Evolutionary conservation across 2,797 vertebrate genomes (phyloP).

Genomic region (Triplophysa yarkandensis): DNA sequence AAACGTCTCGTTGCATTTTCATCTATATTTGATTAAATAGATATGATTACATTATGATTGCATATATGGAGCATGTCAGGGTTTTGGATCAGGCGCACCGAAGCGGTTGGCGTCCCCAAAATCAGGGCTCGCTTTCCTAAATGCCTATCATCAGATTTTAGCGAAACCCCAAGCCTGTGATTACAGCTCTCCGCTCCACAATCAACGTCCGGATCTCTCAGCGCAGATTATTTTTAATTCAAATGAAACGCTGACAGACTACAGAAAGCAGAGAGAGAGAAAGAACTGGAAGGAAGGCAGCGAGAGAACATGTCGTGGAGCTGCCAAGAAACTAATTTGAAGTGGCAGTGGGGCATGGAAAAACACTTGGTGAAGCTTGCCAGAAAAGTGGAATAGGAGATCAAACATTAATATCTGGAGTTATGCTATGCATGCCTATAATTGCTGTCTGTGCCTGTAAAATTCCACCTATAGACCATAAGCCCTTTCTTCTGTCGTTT

Average conservation of each 20-base stretch:
- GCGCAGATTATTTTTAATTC: constrained; percentile 69
- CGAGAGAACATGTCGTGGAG: constrained; percentile 28
- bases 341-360: constrained; percentile 60
- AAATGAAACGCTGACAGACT: constrained; percentile 65
- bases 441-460: constrained; percentile 73
- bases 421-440: constrained; percentile 67
- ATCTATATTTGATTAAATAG: constrained; percentile 44
- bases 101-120: constrained; percentile 53
- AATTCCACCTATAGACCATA: constrained; percentile 71
- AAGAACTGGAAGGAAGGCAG: constrained; percentile 46
- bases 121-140: constrained; percentile 64
- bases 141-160: constrained; percentile 72
- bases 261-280: constrained; percentile 26
- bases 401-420: constrained; percentile 69
- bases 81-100: constrained; percentile 44
- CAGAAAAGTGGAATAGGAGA: constrained; percentile 62
- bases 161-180: constrained; percentile 70
- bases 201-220: constrained; percentile 64
- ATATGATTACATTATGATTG: constrained; percentile 47
- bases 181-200: constrained; percentile 69
- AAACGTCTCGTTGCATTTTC: not conserved
- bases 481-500: constrained; percentile 68
- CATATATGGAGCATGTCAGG: constrained; percentile 44
- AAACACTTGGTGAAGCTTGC: constrained; percentile 60
- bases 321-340: constrained; percentile 48